Evolutionary conservation across 2,888 invertebrate genomes (phyloP).

Genomic region (Acheta domesticus): DNA sequence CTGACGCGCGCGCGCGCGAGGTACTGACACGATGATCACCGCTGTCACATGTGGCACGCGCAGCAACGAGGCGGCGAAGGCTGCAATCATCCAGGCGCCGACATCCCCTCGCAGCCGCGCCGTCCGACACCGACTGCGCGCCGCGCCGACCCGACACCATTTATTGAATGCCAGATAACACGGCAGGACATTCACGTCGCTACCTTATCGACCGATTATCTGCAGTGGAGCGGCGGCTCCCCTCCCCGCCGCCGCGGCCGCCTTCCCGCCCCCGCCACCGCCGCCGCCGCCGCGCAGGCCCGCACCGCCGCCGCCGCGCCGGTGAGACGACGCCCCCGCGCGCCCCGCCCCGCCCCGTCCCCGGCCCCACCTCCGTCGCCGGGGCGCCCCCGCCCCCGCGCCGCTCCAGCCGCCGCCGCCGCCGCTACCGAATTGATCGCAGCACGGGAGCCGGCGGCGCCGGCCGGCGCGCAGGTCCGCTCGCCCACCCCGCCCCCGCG

Average conservation of each 20-base stretch:
- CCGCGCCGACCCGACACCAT: constrained; percentile 7
- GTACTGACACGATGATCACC: not conserved
- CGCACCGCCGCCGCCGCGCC: not conserved
- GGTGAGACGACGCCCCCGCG: not conserved
- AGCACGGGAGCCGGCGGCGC: constrained; percentile 9
- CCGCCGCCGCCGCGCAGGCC: not conserved
- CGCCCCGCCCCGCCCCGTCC: not conserved
- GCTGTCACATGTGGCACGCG: constrained; percentile 6
- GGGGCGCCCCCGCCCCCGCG: not conserved
- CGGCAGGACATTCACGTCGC: constrained; percentile 18
- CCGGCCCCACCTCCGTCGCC: not conserved
- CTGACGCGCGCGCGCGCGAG: not conserved
- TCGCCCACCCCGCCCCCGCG: not conserved
- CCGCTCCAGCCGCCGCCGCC: not conserved
- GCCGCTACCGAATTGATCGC: constrained; percentile 10
- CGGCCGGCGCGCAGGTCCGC: not conserved
- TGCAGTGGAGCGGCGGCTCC: constrained; percentile 7
- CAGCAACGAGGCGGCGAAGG: not conserved
- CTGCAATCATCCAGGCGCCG: not conserved
- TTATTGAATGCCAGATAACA: constrained; percentile 9
- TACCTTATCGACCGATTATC: constrained; percentile 18
- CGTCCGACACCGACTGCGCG: constrained; percentile 2
- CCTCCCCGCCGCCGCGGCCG: not conserved
- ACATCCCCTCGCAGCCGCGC: not conserved
- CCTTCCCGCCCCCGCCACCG: not conserved